phyloP scores from a whole-genome alignment of 1,140 invertebrate genomes.

The Drosophila busckii region DNA sequence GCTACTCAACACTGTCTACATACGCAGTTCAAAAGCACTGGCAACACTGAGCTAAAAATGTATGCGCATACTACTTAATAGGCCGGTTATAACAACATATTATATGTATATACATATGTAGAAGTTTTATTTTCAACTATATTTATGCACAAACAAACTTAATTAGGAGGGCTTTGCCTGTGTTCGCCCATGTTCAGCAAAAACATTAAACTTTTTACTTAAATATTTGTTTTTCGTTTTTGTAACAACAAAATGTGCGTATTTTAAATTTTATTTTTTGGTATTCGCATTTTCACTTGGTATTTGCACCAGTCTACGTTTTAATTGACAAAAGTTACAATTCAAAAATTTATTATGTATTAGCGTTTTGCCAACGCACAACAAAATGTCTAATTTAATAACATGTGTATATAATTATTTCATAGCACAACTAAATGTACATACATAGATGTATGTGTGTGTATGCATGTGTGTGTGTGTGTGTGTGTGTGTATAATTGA shows the following conservation, averaged over 20 bases:
- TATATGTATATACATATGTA: too few species aligned
- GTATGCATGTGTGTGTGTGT: conserved; percentile 2
- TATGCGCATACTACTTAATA: conserved; percentile 11
- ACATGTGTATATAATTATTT: background rate
- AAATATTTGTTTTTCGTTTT: conserved; percentile 21
- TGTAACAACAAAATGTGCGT: conserved; percentile 38
- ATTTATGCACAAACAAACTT: too few species aligned
- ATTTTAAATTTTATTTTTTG: conserved; percentile 24
- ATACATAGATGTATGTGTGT: conserved; percentile 17
- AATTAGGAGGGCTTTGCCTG: too few species aligned
- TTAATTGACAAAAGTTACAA: conserved; percentile 79
- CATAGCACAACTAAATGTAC: conserved; percentile 41
- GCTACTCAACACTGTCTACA: conserved; percentile 48
- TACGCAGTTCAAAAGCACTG: conserved; percentile 33
- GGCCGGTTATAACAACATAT: background rate
- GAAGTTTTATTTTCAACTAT: too few species aligned
- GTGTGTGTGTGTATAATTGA: conserved; percentile 21
- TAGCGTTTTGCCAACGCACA: conserved; percentile 28
- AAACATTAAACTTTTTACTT: conserved; percentile 1
- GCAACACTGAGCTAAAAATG: conserved; percentile 42
- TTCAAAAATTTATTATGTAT: conserved; percentile 41
- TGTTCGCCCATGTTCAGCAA: too few species aligned
- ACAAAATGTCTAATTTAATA: too few species aligned
- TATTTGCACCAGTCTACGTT: conserved; percentile 77
- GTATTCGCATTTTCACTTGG: conserved; percentile 45